Evolutionary conservation across 2,888 invertebrate species (phyloP), one percentile per base, ranked within the genome.

Genomic region (Drosophila atroscutellata): DNA sequence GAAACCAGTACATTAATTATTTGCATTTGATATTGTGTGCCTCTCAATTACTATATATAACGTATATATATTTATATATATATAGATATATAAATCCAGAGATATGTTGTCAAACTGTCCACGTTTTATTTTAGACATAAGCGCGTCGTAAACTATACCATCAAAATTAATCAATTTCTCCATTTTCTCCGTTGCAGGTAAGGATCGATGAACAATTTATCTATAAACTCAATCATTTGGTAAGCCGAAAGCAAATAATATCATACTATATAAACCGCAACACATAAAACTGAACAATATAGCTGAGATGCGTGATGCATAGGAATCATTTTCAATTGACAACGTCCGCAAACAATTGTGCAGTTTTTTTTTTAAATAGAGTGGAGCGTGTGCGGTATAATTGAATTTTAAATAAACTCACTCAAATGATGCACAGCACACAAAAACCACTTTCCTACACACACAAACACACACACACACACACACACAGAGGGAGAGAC

Each of bases 371-470:
- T 45, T 55, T 47, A 39, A 34, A 62, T 68, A 24, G 52, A 50
- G 70, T 56, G 20, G 56, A 64, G 54, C 57, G 64, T 74, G 78
- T 79, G 75, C 45, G 74, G 82, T 86, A 89, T 92, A 92, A 92
- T 92, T 92, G 92, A 92, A 92, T 92, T 92, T 92, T 92, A 91
- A 92, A 92, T 92, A 92, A 92, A 91, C 91, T 90, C 56, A 49
- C 60, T 70, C 51, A 67, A 72, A 51, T 32, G 42, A 51, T 55
- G 54, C 56, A 70, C 60, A 45, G 13, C 20, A 24, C 20, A 45
- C 2, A 2, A 45, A 24, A 45, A 20, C 8, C 45, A 45, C 45
- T 20, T 45, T 45, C 13, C 13, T 13, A 37, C 37, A 37, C 37
- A 37, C 8, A 45, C 45, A 24, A 15, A 45, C 45, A 72, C 36